Evolutionary conservation across 2,888 invertebrate species (phyloP), one percentile per base, ranked within the genome.

Genomic region (Elegia similella): DNA sequence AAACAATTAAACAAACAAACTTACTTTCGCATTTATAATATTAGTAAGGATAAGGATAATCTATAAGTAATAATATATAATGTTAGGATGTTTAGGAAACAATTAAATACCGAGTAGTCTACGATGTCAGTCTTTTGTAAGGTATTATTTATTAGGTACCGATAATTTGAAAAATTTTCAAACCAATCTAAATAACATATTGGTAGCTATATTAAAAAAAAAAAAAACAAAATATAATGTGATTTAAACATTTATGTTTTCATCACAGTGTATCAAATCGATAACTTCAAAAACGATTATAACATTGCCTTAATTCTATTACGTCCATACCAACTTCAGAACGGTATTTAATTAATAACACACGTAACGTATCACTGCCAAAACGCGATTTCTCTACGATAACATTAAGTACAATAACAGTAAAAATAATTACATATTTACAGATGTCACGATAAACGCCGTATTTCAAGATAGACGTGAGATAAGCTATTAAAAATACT

Each of bases 401-500:
- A 55, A 46, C 43, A 55, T 32, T 55, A 34, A 30, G 53, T 44
- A 48, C 48, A 48, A 48, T 48, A 47, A 42, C 47, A 42, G 56
- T 48, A 42, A 56, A 48, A 56, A 48, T 48, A 48, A 56, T 56
- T 48, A 56, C 29, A 42, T 56, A 56, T 56, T 56, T 48, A 56
- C 56, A 29, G 47, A 56, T 56, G 56, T 48, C 48, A 56, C 48
- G 60, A 56, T 60, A 57, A 60, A 55, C 60, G 43, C 29, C 38
- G 48, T 46, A 55, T 56, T 55, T 57, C 46, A 16, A 57, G 44
- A 85, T 82, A 59, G 67, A 76, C 79, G 76, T 77, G 76, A 73
- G 80, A 80, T 82, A 76, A 75, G 65, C 63, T 70, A 75, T 79
- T 72, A 62, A 75, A 77, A 81, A 76, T 77, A 86, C 88, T 88